Evolutionary conservation across 2,113 vertebrate species (phyloP).

Genomic region (Bostrychus sinensis): DNA sequence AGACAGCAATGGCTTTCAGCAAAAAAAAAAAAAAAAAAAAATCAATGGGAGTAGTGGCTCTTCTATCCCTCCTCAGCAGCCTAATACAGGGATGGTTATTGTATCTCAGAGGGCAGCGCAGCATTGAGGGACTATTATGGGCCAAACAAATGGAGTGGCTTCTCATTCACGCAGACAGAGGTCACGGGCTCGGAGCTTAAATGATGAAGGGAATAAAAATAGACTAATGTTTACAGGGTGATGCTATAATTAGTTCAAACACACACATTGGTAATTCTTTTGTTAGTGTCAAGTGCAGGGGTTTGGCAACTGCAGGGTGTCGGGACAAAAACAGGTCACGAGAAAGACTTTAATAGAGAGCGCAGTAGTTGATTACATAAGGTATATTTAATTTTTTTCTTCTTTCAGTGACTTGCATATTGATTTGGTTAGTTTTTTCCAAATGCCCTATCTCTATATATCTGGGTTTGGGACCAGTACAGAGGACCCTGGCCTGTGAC

Average conservation of each 20-base stretch:
- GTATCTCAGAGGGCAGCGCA: constrained; percentile 43
- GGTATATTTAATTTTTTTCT: no score
- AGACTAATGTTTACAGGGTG: background rate
- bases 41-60: constrained; percentile 57
- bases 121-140: constrained; percentile 48
- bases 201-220: constrained; percentile 25
- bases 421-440: no score
- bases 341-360: no score
- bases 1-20: constrained; percentile 50
- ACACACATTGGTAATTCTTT: background rate
- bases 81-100: constrained; percentile 46
- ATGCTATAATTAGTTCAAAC: background rate
- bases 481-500: no score
- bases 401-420: no score
- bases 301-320: no score
- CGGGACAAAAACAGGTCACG: no score
- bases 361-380: no score
- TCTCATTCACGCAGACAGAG: constrained; percentile 31
- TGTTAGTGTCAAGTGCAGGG: no score
- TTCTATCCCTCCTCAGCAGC: constrained; percentile 51
- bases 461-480: no score
- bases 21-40: constrained; percentile 25
- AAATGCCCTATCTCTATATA: no score
- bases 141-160: constrained; percentile 50
- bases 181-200: constrained; percentile 30